These are phyloP conservation scores for Pterocles burchelli DNA, from an alignment of 2,113 vertebrate genomes.

Conservation along the genomic window DNA sequence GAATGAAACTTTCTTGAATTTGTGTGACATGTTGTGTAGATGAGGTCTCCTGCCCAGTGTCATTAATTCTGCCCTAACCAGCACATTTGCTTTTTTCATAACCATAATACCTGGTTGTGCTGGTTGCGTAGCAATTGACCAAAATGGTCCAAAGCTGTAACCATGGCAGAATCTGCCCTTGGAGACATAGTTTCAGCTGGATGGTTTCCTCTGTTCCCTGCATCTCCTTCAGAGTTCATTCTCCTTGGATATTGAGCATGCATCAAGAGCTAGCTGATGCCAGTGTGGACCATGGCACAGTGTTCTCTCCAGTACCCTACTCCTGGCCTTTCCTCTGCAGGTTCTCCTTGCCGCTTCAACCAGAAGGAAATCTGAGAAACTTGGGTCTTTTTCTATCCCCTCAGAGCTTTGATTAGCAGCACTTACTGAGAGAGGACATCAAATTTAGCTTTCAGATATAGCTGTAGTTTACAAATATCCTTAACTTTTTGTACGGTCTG, in stretches of 20 bases:
- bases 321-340: background rate
- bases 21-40: background rate
- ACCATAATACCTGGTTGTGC: background rate
- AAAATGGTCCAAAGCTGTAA: background rate
- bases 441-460: background rate
- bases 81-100: background rate
- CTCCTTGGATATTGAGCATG: background rate
- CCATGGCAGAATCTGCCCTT: background rate
- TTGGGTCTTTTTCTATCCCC: background rate
- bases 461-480: background rate
- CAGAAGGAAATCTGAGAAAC: background rate
- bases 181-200: background rate
- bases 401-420: background rate
- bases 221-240: background rate
- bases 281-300: background rate
- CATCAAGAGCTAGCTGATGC: background rate
- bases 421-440: background rate
- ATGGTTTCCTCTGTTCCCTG: background rate
- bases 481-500: background rate
- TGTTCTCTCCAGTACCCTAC: background rate
- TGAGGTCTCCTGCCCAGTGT: background rate
- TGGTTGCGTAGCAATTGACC: background rate
- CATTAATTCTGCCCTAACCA: background rate
- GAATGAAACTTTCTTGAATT: background rate
- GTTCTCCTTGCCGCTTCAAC: background rate